Percentiles rank a stretch among this genome's conserved stretches.
Evolutionary conservation across 2,888 invertebrate genomes (phyloP).

Genomic region (Trisateles emortualis): DNA sequence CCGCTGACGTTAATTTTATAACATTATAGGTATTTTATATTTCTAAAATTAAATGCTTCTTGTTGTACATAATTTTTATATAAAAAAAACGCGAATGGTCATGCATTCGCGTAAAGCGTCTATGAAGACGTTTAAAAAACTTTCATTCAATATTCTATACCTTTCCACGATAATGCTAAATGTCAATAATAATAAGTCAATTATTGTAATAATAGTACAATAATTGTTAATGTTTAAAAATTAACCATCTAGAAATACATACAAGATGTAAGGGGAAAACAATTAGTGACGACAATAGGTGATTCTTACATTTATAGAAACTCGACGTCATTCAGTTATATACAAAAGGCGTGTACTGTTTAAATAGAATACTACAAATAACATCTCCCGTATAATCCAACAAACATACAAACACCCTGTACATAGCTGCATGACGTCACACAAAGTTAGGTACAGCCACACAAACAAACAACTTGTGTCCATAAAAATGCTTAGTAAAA

Average conservation of each 20-base stretch:
- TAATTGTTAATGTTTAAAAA: constrained; percentile 77
- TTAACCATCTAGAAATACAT: constrained; percentile 81
- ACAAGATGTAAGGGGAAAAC: constrained; percentile 77
- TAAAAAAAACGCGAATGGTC: constrained; percentile 59
- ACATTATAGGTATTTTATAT: constrained; percentile 79
- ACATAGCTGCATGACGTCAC: constrained; percentile 51
- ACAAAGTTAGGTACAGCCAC: constrained; percentile 69
- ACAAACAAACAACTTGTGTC: constrained; percentile 75
- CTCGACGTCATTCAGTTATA: constrained; percentile 39
- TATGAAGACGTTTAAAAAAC: constrained; percentile 61
- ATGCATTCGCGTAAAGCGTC: constrained; percentile 55
- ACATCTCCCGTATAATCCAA: constrained; percentile 42
- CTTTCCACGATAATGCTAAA: constrained; percentile 78
- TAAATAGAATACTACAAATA: constrained; percentile 37
- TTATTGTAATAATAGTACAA: constrained; percentile 81
- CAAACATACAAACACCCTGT: constrained; percentile 37
- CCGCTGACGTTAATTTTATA: constrained; percentile 72
- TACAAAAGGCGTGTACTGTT: constrained; percentile 36
- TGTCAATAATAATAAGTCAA: constrained; percentile 77
- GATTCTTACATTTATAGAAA: constrained; percentile 76
- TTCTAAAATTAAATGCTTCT: constrained; percentile 86
- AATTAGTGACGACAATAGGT: constrained; percentile 79
- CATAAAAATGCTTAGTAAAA: constrained; percentile 69
- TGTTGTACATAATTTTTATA: constrained; percentile 81
- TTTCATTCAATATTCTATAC: constrained; percentile 66